Evolutionary conservation across 2,113 vertebrate genomes (phyloP).

Genomic region (Sylvicapra grimmia): DNA sequence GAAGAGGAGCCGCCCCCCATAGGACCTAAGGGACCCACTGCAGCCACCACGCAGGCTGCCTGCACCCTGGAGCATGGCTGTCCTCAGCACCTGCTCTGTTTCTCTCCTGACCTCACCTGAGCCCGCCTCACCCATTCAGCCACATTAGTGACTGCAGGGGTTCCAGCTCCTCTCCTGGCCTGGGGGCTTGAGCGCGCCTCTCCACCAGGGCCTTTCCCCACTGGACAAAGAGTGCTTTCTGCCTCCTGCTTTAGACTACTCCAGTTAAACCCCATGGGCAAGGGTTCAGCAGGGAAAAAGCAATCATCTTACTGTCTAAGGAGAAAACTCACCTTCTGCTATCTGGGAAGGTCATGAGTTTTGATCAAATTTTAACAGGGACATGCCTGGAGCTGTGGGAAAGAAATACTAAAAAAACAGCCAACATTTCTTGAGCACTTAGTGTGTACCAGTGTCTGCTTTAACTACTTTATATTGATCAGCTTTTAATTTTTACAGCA

Average conservation of each 20-base stretch:
- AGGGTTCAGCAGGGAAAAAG: background rate
- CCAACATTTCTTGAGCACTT: background rate
- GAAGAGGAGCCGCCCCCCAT: background rate
- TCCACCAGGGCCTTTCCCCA: background rate
- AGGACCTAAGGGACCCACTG: background rate
- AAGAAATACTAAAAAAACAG: background rate
- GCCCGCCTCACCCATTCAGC: background rate
- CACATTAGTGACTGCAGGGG: fast-evolving
- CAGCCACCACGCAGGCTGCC: background rate
- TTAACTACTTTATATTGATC: background rate
- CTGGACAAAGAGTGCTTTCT: background rate
- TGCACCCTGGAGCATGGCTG: fast-evolving
- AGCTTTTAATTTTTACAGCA: background rate
- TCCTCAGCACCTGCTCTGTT: background rate
- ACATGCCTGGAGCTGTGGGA: background rate
- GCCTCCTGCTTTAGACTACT: background rate
- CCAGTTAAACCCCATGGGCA: background rate
- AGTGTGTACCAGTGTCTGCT: background rate
- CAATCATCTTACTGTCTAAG: background rate
- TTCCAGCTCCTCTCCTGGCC: background rate
- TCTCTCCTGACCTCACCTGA: background rate
- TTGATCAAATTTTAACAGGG: background rate
- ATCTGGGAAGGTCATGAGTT: background rate
- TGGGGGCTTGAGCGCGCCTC: background rate
- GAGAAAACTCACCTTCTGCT: background rate